These are phyloP conservation scores for Cryptomyrus ogoouensis DNA, from an alignment of 2,113 vertebrate genomes.

Conservation along the genomic window DNA sequence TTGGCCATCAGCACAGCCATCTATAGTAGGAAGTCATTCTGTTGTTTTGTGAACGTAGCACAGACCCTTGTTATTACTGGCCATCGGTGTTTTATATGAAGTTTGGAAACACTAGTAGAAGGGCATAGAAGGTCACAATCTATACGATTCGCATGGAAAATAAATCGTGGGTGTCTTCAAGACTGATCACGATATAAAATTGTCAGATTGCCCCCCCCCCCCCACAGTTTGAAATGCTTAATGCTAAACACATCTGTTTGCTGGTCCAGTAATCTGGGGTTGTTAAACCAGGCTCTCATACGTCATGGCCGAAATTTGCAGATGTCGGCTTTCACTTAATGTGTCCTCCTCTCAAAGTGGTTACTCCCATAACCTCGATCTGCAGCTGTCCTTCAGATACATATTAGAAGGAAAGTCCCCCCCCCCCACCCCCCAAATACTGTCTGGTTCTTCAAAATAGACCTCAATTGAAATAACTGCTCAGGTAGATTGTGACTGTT, in stretches of 20 bases:
- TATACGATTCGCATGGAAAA: no score
- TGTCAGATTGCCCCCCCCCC: no score
- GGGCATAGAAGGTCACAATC: no score
- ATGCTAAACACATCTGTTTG: not conserved
- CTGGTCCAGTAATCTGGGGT: not conserved
- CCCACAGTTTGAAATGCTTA: no score
- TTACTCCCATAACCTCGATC: slow-evolving; percentile 13
- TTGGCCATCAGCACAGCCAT: no score
- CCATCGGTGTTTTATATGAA: no score
- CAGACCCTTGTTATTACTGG: no score
- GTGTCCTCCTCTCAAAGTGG: slow-evolving; percentile 25
- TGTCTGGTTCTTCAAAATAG: not conserved
- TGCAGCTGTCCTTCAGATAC: not conserved
- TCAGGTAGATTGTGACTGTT: not conserved
- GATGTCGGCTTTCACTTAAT: slow-evolving; percentile 27
- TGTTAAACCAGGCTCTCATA: not conserved
- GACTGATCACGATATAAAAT: no score
- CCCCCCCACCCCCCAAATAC: not conserved
- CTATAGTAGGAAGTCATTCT: no score
- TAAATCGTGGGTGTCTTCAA: no score
- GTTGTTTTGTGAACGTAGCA: no score
- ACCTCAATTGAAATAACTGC: not conserved
- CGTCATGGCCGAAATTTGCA: not conserved
- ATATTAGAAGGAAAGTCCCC: not conserved
- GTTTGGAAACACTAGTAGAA: no score